Percentiles rank a stretch among this genome's conserved stretches.
Evolutionary conservation across 2,888 invertebrate genomes (phyloP).

Genomic region (Pemphredon lugubris): DNA sequence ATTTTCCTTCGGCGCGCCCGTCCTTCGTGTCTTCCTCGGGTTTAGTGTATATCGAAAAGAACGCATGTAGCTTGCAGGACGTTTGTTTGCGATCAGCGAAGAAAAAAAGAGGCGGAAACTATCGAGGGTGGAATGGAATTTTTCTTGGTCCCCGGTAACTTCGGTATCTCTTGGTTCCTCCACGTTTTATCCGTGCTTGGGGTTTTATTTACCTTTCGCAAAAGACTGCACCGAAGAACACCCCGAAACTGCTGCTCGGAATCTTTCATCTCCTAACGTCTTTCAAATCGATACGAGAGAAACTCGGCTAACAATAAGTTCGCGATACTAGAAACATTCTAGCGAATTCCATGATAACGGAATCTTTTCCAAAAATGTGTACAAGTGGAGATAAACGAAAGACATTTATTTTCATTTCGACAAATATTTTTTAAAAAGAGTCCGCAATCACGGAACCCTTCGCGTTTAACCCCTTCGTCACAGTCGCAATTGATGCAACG

Average conservation of each 20-base stretch:
- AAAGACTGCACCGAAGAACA: too few relatives aligned
- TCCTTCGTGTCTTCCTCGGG: constrained; percentile 3
- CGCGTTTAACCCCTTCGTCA: too few relatives aligned
- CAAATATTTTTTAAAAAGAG: too few relatives aligned
- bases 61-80: constrained; percentile 16
- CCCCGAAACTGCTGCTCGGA: constrained; percentile 48
- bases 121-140: constrained; percentile 3
- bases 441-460: too few relatives aligned
- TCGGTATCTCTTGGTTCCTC: background rate
- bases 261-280: constrained; percentile 21
- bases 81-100: constrained; percentile 10
- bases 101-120: constrained; percentile 1
- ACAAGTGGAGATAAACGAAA: too few relatives aligned
- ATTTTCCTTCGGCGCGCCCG: background rate
- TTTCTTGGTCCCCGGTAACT: background rate
- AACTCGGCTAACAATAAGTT: too few relatives aligned
- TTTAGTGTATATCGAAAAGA: constrained; percentile 6
- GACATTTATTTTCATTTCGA: too few relatives aligned
- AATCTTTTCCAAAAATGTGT: too few relatives aligned
- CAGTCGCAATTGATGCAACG: too few relatives aligned
- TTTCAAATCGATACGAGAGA: constrained; percentile 14
- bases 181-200: background rate
- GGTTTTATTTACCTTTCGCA: background rate
- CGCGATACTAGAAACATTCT: too few relatives aligned
- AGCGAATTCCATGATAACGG: too few relatives aligned